Evolutionary conservation across 2,888 invertebrate genomes (phyloP).

Genomic region (Lithophane socia): DNA sequence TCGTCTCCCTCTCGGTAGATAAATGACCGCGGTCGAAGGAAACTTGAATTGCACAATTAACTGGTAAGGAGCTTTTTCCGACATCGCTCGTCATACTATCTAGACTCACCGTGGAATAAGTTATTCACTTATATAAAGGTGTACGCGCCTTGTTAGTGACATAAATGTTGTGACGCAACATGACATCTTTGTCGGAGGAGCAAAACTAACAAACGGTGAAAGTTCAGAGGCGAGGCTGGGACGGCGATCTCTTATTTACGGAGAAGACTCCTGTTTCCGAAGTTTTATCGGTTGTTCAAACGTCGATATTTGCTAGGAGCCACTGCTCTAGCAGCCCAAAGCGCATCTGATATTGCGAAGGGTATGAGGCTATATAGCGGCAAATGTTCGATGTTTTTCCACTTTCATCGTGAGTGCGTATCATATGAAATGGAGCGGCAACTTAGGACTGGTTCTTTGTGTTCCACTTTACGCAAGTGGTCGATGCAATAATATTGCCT

Average conservation of each 20-base stretch:
- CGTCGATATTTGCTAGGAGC: slow-evolving; percentile 41
- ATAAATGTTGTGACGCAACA: slow-evolving; percentile 79
- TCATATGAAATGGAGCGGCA: slow-evolving; percentile 86
- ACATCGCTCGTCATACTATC: slow-evolving; percentile 34
- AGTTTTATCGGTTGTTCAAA: slow-evolving; percentile 59
- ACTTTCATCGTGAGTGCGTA: slow-evolving; percentile 73
- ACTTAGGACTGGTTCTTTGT: slow-evolving; percentile 81
- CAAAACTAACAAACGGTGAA: slow-evolving; percentile 86
- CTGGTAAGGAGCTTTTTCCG: slow-evolving; percentile 28
- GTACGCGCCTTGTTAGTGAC: slow-evolving; percentile 73
- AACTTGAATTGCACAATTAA: slow-evolving; percentile 46
- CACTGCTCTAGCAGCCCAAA: slow-evolving; percentile 16
- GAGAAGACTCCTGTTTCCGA: slow-evolving; percentile 51
- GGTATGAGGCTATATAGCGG: slow-evolving; percentile 55
- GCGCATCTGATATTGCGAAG: slow-evolving; percentile 60
- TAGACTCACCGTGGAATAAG: slow-evolving; percentile 52
- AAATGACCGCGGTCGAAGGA: slow-evolving; percentile 37
- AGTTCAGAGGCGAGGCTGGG: slow-evolving; percentile 76
- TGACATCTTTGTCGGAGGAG: slow-evolving; percentile 78
- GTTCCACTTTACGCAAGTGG: slow-evolving; percentile 85
- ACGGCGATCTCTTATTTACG: slow-evolving; percentile 56
- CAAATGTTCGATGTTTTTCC: slow-evolving; percentile 69
- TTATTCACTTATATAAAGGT: slow-evolving; percentile 72
- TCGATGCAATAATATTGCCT: slow-evolving; percentile 84
- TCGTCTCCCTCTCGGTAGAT: slow-evolving; percentile 22